A percentile compares a stretch with the other conserved stretches of the same genome.
phyloP scores from a whole-genome alignment of 2,888 invertebrate species.

The Andrena minutula region DNA sequence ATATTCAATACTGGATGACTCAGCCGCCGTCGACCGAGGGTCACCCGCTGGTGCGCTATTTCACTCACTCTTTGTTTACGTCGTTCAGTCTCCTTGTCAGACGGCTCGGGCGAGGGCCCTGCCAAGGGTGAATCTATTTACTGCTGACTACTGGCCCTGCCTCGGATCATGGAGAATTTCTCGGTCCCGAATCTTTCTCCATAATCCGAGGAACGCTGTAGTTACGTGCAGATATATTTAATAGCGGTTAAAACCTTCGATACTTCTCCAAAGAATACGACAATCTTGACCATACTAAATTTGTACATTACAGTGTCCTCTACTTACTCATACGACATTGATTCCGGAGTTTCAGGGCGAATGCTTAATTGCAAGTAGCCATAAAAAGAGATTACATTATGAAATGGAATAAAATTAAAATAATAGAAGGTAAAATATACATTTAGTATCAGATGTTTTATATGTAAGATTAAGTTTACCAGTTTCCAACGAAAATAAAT shows the following conservation, averaged over 20 bases:
- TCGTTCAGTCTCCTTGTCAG: too few relatives aligned
- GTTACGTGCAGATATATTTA: too few relatives aligned
- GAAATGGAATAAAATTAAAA: not conserved
- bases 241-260: not conserved
- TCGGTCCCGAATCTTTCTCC: too few relatives aligned
- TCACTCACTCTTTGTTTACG: too few relatives aligned
- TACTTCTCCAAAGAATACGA: not conserved
- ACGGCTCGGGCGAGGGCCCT: too few relatives aligned
- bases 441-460: not conserved
- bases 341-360: not conserved
- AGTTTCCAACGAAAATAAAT: not conserved
- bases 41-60: too few relatives aligned
- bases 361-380: not conserved
- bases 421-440: not conserved
- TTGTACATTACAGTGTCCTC: not conserved
- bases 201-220: too few relatives aligned
- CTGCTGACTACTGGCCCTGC: too few relatives aligned
- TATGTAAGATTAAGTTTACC: not conserved
- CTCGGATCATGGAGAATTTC: too few relatives aligned
- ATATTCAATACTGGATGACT: too few relatives aligned
- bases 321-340: constrained; percentile 1
- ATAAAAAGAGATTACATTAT: not conserved
- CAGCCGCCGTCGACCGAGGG: too few relatives aligned
- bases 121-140: too few relatives aligned
- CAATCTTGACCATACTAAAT: not conserved